Percentiles rank a stretch among this genome's conserved stretches.
phyloP scores from a whole-genome alignment of 2,797 vertebrate species.

The Astyanax mexicanus region DNA sequence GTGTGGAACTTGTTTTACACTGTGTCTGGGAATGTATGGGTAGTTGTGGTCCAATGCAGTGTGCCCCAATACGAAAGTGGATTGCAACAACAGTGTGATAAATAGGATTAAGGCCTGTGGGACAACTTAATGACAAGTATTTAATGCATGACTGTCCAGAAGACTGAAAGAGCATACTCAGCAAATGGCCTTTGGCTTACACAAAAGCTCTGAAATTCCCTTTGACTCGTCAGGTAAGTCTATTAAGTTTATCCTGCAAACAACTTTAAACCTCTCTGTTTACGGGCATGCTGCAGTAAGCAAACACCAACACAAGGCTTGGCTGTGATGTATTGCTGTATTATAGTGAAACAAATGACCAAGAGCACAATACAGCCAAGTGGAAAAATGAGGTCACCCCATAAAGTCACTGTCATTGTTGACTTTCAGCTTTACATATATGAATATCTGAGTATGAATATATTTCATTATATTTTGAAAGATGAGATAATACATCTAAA shows the following conservation, averaged over 20 bases:
- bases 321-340: too few species aligned
- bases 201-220: slow-evolving; percentile 35
- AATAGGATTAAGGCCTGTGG: background rate
- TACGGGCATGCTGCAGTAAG: background rate
- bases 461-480: too few species aligned
- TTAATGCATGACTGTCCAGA: slow-evolving; percentile 17
- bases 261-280: slow-evolving; percentile 14
- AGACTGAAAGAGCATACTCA: slow-evolving; percentile 22
- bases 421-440: too few species aligned
- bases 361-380: too few species aligned
- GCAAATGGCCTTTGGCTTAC: slow-evolving; percentile 6
- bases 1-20: too few species aligned
- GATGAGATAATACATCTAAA: too few species aligned
- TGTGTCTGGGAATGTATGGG: background rate
- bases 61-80: background rate
- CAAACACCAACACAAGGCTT: background rate
- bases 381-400: too few species aligned
- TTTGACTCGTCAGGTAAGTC: slow-evolving; percentile 33
- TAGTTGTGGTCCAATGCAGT: background rate
- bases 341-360: background rate
- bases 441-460: too few species aligned
- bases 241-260: slow-evolving; percentile 16
- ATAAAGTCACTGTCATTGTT: too few species aligned
- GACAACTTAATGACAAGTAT: slow-evolving; percentile 7
- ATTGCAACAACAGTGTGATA: background rate